phyloP scores from a whole-genome alignment of 2,113 vertebrate genomes.

The Cephalopholis sonnerati region DNA sequence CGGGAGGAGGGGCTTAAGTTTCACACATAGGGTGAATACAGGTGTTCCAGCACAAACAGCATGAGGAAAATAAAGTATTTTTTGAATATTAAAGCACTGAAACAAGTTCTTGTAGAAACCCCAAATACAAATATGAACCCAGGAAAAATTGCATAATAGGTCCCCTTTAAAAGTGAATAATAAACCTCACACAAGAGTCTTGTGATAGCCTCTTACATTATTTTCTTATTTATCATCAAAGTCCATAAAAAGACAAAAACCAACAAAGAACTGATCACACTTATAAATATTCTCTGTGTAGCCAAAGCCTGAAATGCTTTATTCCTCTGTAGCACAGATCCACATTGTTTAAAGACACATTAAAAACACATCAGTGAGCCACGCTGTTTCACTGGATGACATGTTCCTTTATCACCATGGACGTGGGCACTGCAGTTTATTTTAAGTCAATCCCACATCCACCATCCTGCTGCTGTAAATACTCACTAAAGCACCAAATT shows the following conservation, averaged over 20 bases:
- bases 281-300: not conserved
- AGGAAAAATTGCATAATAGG: no score
- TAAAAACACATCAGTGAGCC: not conserved
- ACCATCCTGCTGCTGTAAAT: constrained; percentile 2
- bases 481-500: not conserved
- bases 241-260: not conserved
- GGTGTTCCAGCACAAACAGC: no score
- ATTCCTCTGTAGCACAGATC: not conserved
- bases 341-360: not conserved
- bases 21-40: no score
- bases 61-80: no score
- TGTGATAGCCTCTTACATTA: not conserved
- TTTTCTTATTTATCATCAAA: not conserved
- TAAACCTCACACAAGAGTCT: not conserved
- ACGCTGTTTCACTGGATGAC: constrained; percentile 9
- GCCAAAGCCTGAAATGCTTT: not conserved
- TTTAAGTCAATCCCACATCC: constrained; percentile 19
- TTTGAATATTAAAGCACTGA: no score
- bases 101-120: no score
- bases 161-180: not conserved
- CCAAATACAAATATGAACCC: no score
- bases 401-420: constrained; percentile 10
- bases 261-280: not conserved
- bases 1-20: no score
- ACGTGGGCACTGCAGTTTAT: constrained; percentile 11